A percentile compares a stretch with the other conserved stretches of the same genome.
Conservation (phyloP, 2,113 vertebrate species). For the Pseudorhombus dupliciocellatus region DNA sequence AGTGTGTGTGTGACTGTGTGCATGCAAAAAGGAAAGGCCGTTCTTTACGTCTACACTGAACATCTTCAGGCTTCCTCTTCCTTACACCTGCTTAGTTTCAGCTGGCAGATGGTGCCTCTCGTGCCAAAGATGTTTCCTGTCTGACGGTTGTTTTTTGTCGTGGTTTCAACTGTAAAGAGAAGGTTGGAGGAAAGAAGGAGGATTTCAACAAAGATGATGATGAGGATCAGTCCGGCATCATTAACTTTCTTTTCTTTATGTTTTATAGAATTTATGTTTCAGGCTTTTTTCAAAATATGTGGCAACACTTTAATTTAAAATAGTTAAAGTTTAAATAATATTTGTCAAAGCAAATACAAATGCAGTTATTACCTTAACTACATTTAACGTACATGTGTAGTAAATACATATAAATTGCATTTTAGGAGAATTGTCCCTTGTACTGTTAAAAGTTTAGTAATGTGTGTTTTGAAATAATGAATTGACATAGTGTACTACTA, state of each 20-base stretch:
- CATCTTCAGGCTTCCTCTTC: conserved; percentile 33
- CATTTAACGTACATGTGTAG: too few relatives aligned
- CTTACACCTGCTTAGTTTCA: conserved; percentile 56
- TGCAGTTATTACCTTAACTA: too few relatives aligned
- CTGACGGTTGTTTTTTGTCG: conserved; percentile 4
- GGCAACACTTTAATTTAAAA: too few relatives aligned
- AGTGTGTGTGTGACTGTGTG: conserved; percentile 20
- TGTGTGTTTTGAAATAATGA: too few relatives aligned
- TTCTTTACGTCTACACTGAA: conserved; percentile 24
- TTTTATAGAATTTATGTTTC: neutral
- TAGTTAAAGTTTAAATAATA: too few relatives aligned
- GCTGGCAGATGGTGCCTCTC: conserved; percentile 50
- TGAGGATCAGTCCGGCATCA: neutral
- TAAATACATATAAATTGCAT: too few relatives aligned
- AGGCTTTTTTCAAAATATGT: too few relatives aligned
- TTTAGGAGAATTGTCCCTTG: too few relatives aligned
- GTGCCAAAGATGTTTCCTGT: conserved; percentile 36
- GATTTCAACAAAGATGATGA: neutral
- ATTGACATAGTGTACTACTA: too few relatives aligned
- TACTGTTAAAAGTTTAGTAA: too few relatives aligned
- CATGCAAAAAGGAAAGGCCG: conserved; percentile 25
- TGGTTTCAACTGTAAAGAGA: conserved; percentile 16
- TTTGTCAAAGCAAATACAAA: too few relatives aligned
- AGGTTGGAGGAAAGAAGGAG: neutral
- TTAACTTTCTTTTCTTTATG: neutral